Base-by-base conservation (phyloP, 2,888 invertebrate genomes). In the Brachypterus glaber region DNA sequence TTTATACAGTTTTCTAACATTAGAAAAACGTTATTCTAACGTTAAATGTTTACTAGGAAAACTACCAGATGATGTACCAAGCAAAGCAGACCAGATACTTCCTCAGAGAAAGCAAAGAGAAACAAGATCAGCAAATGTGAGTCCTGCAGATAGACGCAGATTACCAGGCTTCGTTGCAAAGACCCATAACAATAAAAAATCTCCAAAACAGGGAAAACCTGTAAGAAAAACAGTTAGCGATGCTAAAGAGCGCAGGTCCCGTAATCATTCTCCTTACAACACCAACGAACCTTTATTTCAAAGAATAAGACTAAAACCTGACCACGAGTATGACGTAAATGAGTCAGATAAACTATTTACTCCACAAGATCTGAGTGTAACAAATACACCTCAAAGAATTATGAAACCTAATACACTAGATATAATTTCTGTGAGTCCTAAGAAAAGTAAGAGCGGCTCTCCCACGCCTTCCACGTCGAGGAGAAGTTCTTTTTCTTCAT, bases 401-500 rank as follows among this genome's bases (percentile, higher is more conserved):
- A 66, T 70, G 42, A 81, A 82, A 54, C 79, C 81, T 0, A 74
- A 62, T 5, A 72, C 73, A 8, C 63, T 81, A 15, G 76, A 79
- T 48, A 62, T 81, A 21, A 60, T 11, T 9, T 60, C 26, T 4
- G 27, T 27, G 8, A 71, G 71, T 50, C 71, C 72, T 2, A 69
- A 69, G 45, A 61, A 66, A 1, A 54, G 59, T 7, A 57, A 65
- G 27, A 58, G 59, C 44, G 54, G 64, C 40, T 72, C 73, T 7
- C 85, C 86, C 1, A 86, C 87, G 1, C 85, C 86, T 1, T 71
- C 74, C 0, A 70, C 76, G 0, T 85, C 86, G 0, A 72, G 87
- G 25, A 84, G 85, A 60, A 85, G 82, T 51, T 87, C 86, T 18
- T 85, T 87, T 57, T 80, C 83, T 40, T 85, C 85, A 3, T 63